Percentiles rank a stretch among this genome's conserved stretches.
These are phyloP conservation scores for Blennius ocellaris DNA, from an alignment of 2,113 vertebrate species.

Conservation along the genomic window DNA sequence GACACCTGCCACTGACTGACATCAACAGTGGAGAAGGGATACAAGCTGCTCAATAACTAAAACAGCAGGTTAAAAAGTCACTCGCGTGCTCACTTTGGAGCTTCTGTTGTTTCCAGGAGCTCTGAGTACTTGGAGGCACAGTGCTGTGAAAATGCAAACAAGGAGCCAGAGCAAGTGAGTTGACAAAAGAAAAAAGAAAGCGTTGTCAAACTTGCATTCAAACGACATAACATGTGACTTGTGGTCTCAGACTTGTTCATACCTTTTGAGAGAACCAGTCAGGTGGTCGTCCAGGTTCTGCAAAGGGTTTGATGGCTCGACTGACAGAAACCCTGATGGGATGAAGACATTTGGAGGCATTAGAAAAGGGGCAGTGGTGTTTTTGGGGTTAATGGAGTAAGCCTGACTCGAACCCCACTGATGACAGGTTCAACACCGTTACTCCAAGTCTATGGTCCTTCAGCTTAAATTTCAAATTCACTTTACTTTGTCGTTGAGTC, in stretches of 20 bases:
- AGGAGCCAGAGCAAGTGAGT: slow-evolving; percentile 5
- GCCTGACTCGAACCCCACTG: too few species aligned
- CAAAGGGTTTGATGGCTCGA: slow-evolving; percentile 96
- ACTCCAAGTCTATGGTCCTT: too few species aligned
- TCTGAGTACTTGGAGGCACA: slow-evolving; percentile 91
- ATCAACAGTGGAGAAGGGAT: background rate
- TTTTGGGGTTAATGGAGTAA: too few species aligned
- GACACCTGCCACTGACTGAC: background rate
- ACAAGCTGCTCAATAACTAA: background rate
- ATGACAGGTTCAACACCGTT: too few species aligned
- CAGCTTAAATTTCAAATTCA: too few species aligned
- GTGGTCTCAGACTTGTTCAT: background rate
- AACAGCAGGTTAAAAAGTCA: slow-evolving; percentile 22
- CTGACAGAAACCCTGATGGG: slow-evolving; percentile 92
- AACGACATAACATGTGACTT: background rate
- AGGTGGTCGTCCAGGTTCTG: slow-evolving; percentile 93
- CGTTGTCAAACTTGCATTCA: background rate
- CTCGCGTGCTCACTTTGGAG: slow-evolving; percentile 90
- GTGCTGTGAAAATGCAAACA: slow-evolving; percentile 66
- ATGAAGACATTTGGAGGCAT: too few species aligned
- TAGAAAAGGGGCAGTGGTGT: too few species aligned
- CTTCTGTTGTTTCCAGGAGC: slow-evolving; percentile 94
- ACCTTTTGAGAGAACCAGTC: slow-evolving; percentile 93
- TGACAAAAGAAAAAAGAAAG: background rate
- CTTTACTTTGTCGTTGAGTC: too few species aligned